Evolutionary conservation across 2,888 invertebrate genomes (phyloP), one percentile per base, ranked within the genome.

Genomic region (Oithona nana): DNA sequence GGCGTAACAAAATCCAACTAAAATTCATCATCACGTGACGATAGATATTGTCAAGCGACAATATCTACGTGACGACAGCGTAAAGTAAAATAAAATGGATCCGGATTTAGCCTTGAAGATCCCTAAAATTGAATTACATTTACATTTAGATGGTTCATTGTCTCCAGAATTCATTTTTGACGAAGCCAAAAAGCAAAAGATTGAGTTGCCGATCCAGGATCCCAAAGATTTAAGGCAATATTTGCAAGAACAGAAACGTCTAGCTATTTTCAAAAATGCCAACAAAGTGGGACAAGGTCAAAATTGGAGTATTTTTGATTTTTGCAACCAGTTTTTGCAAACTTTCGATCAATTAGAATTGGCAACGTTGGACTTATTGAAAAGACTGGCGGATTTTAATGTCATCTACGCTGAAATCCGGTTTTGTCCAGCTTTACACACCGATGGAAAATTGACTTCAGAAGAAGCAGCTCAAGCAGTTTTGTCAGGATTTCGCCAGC

Each of bases 241-340:
- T 20, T 16, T 54, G 6, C 20, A 24, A 26, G 54, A 54, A 26
- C 20, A 54, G 24, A 54, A 54, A 11, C 13, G 20, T 3, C 24
- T 26, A 3, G 26, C 54, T 26, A 3, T 24, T 6, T 2, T 24
- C 13, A 26, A 54, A 20, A 26, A 16, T 16, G 20, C 22, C 54
- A 54, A 54, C 26, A 26, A 24, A 20, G 24, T 16, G 13, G 26
- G 2, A 3, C 20, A 54, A 11, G 54, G 54, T 16, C 24, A 26
- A 2, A 54, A 54, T 11, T 54, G 54, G 54, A 54, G 26, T 20
- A 26, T 54, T 26, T 54, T 54, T 26, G 54, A 54, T 26, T 54
- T 54, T 22, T 54, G 54, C 54, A 54, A 54, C 26, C 54, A 54
- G 11, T 54, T 54, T 26, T 26, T 54, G 22, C 54, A 54, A 11